Evolutionary conservation across 1,140 invertebrate species (phyloP).

Genomic region (Apocrypta bakeri): DNA sequence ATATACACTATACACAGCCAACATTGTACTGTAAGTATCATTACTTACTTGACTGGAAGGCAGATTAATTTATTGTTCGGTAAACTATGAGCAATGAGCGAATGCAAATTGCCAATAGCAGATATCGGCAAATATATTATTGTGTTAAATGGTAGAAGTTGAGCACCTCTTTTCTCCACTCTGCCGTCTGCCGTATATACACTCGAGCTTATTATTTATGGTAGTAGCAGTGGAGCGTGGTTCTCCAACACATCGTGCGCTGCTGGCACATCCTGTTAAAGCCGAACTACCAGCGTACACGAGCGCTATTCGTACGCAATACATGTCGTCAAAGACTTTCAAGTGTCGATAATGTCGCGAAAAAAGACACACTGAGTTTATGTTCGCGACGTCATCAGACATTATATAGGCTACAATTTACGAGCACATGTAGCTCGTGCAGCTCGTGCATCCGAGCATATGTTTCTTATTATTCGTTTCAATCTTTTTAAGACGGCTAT

Average conservation of each 20-base stretch:
- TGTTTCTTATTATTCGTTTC: background rate
- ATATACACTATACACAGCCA: too few relatives aligned
- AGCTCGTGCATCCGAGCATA: background rate
- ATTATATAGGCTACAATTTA: background rate
- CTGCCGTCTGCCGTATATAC: slow-evolving; percentile 5
- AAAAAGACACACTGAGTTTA: background rate
- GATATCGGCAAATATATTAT: too few relatives aligned
- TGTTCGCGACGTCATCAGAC: background rate
- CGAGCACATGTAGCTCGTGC: background rate
- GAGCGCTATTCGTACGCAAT: background rate
- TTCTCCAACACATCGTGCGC: slow-evolving; percentile 56
- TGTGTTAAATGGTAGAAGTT: slow-evolving; percentile 31
- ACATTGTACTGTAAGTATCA: background rate
- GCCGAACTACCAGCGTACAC: background rate
- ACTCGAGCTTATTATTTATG: slow-evolving; percentile 59
- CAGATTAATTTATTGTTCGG: too few relatives aligned
- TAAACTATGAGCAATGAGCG: too few relatives aligned
- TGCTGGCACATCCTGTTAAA: slow-evolving; percentile 55
- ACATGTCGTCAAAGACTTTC: background rate
- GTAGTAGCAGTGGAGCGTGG: slow-evolving; percentile 58
- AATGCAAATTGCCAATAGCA: too few relatives aligned
- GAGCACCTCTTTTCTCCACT: slow-evolving; percentile 50
- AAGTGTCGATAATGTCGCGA: background rate
- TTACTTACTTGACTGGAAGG: too few relatives aligned
- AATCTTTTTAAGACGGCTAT: too few relatives aligned